Base-by-base conservation (phyloP, 2,113 vertebrate genomes). In the Prionailurus bengalensis region DNA sequence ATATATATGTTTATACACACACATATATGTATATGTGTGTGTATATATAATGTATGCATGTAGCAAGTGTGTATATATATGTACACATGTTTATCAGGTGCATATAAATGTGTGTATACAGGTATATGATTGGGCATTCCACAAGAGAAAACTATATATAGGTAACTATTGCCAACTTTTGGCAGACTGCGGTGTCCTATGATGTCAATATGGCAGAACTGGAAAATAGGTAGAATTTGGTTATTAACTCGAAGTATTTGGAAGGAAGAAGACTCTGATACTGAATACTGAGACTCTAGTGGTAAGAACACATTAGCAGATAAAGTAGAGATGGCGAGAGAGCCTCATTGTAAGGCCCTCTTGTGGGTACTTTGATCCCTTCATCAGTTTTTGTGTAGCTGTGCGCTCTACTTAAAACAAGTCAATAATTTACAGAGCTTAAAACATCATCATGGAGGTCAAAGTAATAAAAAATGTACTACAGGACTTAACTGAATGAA, bases 401-500 rank as follows among this genome's bases (percentile, higher is more conserved):
- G 42, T 42, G 0, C 51, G n/a, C 16, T 61, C n/a, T 80, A 51
- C 86, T 48, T 85, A 82, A 93, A 91, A 86, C 31, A 11, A 78
- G 83, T 76, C 71, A 76, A 1, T 97, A 89, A 84, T 68, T 51
- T 87, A 29, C 39, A 82, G 55, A n/a, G 10, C 42, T 97, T 78
- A 79, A 96, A 90, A 78, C 10, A 73, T 61, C 65, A 79, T n/a
- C 45, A 42, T 53, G 63, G 66, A 91, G 16, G 23, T 33, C 3
- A 1, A 61, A 79, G 45, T 89, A 53, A 89, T 76, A 31, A 71
- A 71, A 94, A 76, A 36, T 42, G 4, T 36, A 80, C 29, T 84
- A 31, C 2, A 91, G 65, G 55, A 66, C 88, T 92, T 84, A 96
- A 63, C 36, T 89, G 55, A 92, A 76, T 76, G 48, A 81, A 97